phyloP scores from a whole-genome alignment of 2,888 invertebrate species.

The Oasisia sp. region DNA sequence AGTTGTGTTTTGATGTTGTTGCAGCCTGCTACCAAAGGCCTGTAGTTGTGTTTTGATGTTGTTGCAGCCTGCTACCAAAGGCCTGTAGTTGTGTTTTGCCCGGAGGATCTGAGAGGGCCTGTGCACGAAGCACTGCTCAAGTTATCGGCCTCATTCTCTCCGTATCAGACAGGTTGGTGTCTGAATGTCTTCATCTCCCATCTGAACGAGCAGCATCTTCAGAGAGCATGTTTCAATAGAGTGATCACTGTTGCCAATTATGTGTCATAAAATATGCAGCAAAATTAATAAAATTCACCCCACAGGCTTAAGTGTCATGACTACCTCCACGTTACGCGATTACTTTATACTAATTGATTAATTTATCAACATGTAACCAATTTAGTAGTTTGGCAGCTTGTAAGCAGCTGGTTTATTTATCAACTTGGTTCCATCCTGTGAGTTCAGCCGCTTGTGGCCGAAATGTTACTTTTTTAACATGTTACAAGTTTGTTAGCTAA shows the following conservation, averaged over 20 bases:
- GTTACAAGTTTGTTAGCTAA: too few relatives aligned
- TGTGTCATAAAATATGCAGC: background rate
- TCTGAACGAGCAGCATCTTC: background rate
- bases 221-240: background rate
- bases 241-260: background rate
- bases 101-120: background rate
- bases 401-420: too few relatives aligned
- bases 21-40: background rate
- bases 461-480: too few relatives aligned
- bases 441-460: too few relatives aligned
- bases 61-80: background rate
- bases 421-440: too few relatives aligned
- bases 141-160: background rate
- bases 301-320: background rate
- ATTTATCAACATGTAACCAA: too few relatives aligned
- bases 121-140: constrained; percentile 1
- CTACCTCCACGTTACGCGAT: background rate
- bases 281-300: background rate
- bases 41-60: background rate
- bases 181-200: background rate
- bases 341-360: background rate
- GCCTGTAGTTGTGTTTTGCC: background rate
- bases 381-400: too few relatives aligned
- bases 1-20: too few relatives aligned
- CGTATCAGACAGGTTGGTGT: background rate